Evolutionary conservation across 30 jellyfish, hydroid and myxozoan species (phyloP), one percentile per base, ranked within the genome.

Genomic region (Pelagia noctiluca): DNA sequence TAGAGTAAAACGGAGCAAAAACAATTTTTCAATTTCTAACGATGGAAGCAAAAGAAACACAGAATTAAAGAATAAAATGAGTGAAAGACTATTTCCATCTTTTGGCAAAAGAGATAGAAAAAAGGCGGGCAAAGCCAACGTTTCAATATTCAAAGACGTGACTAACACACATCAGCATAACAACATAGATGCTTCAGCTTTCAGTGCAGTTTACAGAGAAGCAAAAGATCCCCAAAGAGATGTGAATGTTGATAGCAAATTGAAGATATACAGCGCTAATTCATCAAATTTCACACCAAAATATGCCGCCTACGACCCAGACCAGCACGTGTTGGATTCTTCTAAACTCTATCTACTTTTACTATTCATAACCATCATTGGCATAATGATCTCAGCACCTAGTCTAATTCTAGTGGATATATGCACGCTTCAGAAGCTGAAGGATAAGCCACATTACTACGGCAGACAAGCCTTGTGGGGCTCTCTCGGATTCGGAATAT

Each of bases 381-480:
- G 98, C 2, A 90, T 92, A 52, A 92, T 91, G 68, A 50, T 86
- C 25, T 92, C 98, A 16, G 94, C 96, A 19, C 98, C 98, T 21
- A 84, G 96, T 81, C 95, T 85, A 67, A 78, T 77, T 3, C 68
- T 92, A 78, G 96, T 88, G 0, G 98, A 92, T 73, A 73, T 85
- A 48, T 92, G 74, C 88, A 92, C 98, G 54, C 67, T 92, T 42
- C 94, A 86, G 89, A 70, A 89, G 67, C 82, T 92, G 78, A 69
- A 76, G 61, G 34, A 75, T 25, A 87, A 80, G 31, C 86, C 95
- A 0, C 90, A 80, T 38, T 83, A 87, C 4, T 86, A 78, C 68
- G 98, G 96, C 2, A 88, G 83, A 57, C 98, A 92, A 69, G 96
- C 89, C 18, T 78, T 92, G 22, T 92, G 98, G 98, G 98, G 96